Base-by-base conservation (phyloP, 2,113 vertebrate species). In the Phocoena sinus region DNA sequence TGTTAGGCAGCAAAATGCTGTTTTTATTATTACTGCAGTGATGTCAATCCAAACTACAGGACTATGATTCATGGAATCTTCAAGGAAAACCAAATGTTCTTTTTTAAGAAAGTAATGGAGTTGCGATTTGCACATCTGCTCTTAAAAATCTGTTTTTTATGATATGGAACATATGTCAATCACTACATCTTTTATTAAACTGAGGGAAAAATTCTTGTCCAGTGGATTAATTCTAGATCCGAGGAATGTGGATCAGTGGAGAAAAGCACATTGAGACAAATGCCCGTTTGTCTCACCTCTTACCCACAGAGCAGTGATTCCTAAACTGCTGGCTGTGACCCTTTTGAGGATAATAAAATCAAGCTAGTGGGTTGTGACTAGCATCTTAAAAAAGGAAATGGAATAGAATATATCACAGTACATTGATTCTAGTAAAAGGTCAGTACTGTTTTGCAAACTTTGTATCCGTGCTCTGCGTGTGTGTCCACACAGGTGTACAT, bases 31-130 rank as follows among this genome's bases (percentile, higher is more conserved):
- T 97, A 95, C 67, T 95, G 0, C 80, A 96, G 36, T 96, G 74
- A 97, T 98, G 60, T 44, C 91, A 88, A 60, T 97, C 97, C 95
- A 97, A 95, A 92, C 68, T 95, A 47, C 86, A 93, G 89, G 96
- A 60, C 67, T 90, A 8, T 94, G 97, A 96, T 95, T 93, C 96
- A 93, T 90, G 63, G 93, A 98, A 94, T 94, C n/a, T 87, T 96
- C 60, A 89, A 0, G 96, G 93, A 91, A 93, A 97, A 87, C 65
- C 94, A 73, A 81, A 90, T 97, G 50, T 71, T 97, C 96, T 95
- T 98, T 96, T 98, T 96, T 94, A 97, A 97, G 97, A 95, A 98
- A 98, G 67, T 17, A 93, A 65, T 97, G 77, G 96, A 71, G 89
- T 79, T 80, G 91, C 77, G 79, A 96, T 94, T 96, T 98, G 89